These are phyloP conservation scores for Bimastos eiseni DNA, from an alignment of 2,888 invertebrate genomes.

Conservation along the genomic window DNA sequence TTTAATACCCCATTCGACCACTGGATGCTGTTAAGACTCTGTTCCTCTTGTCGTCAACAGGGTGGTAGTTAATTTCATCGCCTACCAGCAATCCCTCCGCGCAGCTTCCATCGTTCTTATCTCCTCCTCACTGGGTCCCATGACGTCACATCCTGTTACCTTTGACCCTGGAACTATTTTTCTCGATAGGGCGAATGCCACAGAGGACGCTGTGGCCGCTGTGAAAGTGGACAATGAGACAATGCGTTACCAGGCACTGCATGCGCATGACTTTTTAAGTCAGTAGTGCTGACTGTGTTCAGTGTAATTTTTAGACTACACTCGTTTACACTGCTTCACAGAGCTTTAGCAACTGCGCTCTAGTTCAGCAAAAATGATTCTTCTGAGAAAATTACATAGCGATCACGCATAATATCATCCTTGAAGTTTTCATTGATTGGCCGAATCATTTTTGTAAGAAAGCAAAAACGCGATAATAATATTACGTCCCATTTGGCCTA, in stretches of 20 bases:
- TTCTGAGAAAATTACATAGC: no score
- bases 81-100: background rate
- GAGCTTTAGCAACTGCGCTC: no score
- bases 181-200: background rate
- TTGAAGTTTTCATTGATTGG: no score
- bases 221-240: background rate
- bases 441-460: no score
- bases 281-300: no score
- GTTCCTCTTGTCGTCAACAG: background rate
- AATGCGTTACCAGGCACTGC: background rate
- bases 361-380: no score
- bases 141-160: background rate
- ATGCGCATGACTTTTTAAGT: no score
- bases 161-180: slow-evolving; percentile 4
- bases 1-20: background rate
- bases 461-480: no score
- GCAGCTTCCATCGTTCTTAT: background rate
- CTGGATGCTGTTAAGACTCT: background rate
- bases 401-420: no score
- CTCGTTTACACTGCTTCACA: no score
- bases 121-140: background rate
- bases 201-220: background rate
- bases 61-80: slow-evolving; percentile 6
- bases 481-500: no score
- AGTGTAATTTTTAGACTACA: no score